A percentile compares a stretch with the other conserved stretches of the same genome.
Conservation (phyloP, 2,113 vertebrate species). For the Cebus imitator region DNA sequence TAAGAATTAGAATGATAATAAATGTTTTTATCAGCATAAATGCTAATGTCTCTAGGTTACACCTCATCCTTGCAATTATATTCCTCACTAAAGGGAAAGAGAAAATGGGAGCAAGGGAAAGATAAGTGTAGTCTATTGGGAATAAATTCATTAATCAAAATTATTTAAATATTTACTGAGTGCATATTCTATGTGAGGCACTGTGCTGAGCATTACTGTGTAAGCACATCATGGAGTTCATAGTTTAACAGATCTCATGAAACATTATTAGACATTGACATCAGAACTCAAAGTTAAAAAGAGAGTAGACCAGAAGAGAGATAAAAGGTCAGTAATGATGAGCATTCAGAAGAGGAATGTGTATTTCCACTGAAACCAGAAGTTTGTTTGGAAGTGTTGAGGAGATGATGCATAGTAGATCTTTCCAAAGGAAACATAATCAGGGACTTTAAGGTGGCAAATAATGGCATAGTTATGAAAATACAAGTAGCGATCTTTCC, state of each 20-base stretch:
- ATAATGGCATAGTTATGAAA: neutral
- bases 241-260: neutral
- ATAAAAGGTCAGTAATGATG: neutral
- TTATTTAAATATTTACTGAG: neutral
- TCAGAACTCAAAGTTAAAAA: neutral
- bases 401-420: neutral
- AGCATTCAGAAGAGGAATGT: neutral
- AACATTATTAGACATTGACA: neutral
- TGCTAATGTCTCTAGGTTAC: neutral
- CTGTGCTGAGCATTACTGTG: neutral
- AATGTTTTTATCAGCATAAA: neutral
- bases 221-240: neutral
- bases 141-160: neutral
- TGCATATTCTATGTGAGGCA: neutral
- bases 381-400: neutral
- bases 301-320: neutral
- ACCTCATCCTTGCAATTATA: neutral
- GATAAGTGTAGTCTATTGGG: neutral
- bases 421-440: neutral
- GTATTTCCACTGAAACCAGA: neutral
- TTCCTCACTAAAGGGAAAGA: neutral
- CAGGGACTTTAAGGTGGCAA: neutral
- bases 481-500: neutral
- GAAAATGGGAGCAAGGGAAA: neutral
- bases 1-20: neutral